phyloP scores from a whole-genome alignment of 2,888 invertebrate genomes.

The Branchipolynoe longqiensis region DNA sequence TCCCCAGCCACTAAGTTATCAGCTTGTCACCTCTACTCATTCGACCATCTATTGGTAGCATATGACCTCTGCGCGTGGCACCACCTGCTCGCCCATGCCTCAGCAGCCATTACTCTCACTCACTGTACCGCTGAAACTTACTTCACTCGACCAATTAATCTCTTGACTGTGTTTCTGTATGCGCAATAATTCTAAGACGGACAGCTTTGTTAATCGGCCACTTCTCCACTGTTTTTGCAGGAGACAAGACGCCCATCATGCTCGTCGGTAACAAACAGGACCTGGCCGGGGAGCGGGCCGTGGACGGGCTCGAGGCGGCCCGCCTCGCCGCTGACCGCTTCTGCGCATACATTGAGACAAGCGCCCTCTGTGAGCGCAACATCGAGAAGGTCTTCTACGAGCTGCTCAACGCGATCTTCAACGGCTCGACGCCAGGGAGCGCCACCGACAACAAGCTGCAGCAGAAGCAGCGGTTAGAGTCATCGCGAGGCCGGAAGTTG shows the following conservation, averaged over 20 bases:
- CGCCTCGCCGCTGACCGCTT: neutral
- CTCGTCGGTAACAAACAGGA: conserved; percentile 17
- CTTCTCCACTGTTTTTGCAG: neutral
- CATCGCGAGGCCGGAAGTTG: neutral
- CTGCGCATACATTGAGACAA: conserved; percentile 11
- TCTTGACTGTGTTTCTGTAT: no score
- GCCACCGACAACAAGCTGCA: neutral
- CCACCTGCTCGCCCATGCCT: no score
- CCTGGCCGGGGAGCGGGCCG: neutral
- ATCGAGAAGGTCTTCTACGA: conserved; percentile 5
- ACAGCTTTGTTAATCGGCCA: no score
- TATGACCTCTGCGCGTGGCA: no score
- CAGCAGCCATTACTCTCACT: no score
- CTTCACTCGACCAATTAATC: no score
- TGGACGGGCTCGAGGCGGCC: neutral
- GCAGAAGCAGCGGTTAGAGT: neutral
- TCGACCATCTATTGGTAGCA: no score
- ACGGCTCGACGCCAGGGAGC: neutral
- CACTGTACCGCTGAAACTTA: no score
- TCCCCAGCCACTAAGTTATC: no score
- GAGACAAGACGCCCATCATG: neutral
- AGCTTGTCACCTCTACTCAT: no score
- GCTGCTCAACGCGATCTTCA: conserved; percentile 4
- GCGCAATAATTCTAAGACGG: no score
- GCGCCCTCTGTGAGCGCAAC: neutral